phyloP scores from a whole-genome alignment of 2,797 vertebrate genomes.

The Eulemur albifrons region DNA sequence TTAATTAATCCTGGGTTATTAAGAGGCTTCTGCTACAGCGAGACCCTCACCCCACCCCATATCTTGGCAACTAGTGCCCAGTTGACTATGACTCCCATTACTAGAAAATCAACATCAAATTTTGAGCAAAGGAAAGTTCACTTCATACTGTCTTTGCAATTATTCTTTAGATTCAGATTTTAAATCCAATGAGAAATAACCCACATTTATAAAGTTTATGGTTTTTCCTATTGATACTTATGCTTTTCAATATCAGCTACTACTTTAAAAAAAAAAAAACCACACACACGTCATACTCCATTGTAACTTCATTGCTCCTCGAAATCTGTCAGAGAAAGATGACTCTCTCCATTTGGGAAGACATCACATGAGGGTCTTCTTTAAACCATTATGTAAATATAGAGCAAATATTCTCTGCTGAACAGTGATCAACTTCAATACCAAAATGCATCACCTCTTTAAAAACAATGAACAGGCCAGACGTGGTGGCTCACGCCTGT shows the following conservation, averaged over 20 bases:
- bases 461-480: background rate
- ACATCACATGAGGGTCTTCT: background rate
- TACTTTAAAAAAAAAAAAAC: background rate
- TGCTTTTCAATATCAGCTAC: background rate
- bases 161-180: background rate
- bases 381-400: background rate
- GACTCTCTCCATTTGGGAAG: background rate
- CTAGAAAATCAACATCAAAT: background rate
- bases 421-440: background rate
- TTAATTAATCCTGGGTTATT: background rate
- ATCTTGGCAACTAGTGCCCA: background rate
- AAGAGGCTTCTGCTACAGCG: rapidly evolving
- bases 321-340: background rate
- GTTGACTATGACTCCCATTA: background rate
- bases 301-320: background rate
- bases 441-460: background rate
- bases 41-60: background rate
- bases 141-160: background rate
- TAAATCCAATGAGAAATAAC: conserved; percentile 27
- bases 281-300: background rate
- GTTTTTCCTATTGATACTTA: background rate
- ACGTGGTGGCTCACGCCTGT: background rate
- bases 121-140: background rate
- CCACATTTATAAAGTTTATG: background rate
- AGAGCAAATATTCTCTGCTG: background rate